Evolutionary conservation across 2,797 vertebrate genomes (phyloP).

Genomic region (Pteropus rufus): DNA sequence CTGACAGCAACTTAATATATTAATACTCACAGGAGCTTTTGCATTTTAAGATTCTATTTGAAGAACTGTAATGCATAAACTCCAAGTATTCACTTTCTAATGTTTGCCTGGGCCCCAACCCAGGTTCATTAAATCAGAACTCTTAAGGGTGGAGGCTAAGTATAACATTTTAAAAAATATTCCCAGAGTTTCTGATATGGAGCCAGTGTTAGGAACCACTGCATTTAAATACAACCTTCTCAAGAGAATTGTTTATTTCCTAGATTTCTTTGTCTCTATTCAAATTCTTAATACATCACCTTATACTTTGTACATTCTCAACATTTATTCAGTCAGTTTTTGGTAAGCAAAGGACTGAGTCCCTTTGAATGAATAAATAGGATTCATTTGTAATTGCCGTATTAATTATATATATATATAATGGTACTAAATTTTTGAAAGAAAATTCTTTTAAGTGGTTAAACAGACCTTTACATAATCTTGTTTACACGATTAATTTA

Average conservation of each 20-base stretch:
- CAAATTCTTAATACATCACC: background rate
- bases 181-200: background rate
- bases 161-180: background rate
- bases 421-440: conserved; percentile 43
- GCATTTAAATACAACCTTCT: background rate
- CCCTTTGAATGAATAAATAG: background rate
- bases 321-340: background rate
- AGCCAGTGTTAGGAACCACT: background rate
- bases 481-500: conserved; percentile 68
- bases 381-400: conserved; percentile 19
- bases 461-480: conserved; percentile 56
- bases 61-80: background rate
- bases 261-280: conserved; percentile 22
- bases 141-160: background rate
- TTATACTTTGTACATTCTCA: background rate
- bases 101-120: background rate
- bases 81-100: background rate
- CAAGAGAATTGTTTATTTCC: background rate
- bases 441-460: conserved; percentile 56
- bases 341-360: background rate
- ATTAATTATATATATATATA: conserved; percentile 20
- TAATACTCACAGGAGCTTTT: background rate
- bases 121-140: background rate
- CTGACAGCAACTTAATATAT: background rate
- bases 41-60: background rate